Evolutionary conservation across 2,888 invertebrate genomes (phyloP).

Genomic region (Gerris lacustris): DNA sequence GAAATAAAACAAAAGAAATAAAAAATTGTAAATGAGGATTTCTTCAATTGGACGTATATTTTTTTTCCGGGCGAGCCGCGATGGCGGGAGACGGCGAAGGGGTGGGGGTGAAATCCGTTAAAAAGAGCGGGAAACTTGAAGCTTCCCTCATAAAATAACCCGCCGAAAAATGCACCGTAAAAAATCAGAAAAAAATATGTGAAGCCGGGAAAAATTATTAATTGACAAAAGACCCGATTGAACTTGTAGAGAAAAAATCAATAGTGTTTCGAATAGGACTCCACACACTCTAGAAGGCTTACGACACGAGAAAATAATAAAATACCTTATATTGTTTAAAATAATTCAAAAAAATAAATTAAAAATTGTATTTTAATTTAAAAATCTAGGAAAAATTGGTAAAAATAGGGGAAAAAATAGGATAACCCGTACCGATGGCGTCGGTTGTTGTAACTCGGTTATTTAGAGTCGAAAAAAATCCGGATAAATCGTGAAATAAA

Average conservation of each 20-base stretch:
- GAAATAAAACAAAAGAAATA: too few species aligned
- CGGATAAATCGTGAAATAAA: neutral
- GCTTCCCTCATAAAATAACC: neutral
- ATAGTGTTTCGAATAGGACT: neutral
- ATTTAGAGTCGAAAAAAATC: neutral
- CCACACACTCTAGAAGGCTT: too few species aligned
- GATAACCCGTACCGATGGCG: too few species aligned
- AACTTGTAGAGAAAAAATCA: neutral
- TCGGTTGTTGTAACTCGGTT: neutral
- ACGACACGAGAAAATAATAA: too few species aligned
- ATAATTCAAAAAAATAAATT: neutral
- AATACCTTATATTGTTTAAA: neutral
- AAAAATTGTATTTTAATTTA: neutral
- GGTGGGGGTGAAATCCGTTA: neutral
- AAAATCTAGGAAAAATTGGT: neutral
- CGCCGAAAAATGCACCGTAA: neutral
- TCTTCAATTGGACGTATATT: too few species aligned
- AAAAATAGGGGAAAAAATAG: neutral
- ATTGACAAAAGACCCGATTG: neutral
- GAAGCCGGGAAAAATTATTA: neutral
- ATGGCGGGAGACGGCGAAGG: neutral
- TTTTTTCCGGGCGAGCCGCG: too few species aligned
- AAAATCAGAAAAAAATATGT: neutral
- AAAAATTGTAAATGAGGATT: too few species aligned
- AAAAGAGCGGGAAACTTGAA: constrained; percentile 1